These are phyloP conservation scores for Oostethus manadensis DNA, from an alignment of 2,113 vertebrate genomes.

Conservation along the genomic window DNA sequence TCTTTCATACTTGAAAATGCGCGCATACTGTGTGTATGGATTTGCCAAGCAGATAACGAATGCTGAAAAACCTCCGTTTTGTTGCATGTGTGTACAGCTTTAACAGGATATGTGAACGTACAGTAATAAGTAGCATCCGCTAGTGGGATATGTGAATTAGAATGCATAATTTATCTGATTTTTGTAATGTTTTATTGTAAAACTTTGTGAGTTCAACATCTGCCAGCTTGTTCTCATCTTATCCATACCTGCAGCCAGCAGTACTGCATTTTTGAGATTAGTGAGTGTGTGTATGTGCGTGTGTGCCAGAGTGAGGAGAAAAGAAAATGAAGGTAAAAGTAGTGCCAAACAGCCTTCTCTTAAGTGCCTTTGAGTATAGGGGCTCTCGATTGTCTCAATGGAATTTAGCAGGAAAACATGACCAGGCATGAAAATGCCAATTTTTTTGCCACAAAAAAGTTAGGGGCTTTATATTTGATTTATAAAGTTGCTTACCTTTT, in stretches of 20 bases:
- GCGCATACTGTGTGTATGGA: conserved; percentile 19
- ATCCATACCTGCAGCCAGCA: conserved; percentile 8
- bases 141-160: not conserved
- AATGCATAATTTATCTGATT: conserved; percentile 8
- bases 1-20: conserved; percentile 18
- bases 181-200: conserved; percentile 7
- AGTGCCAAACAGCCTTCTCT: not conserved
- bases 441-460: no score
- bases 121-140: not conserved
- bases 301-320: not conserved
- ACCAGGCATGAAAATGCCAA: not conserved
- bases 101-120: not conserved
- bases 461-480: no score
- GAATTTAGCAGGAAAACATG: not conserved
- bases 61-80: not conserved
- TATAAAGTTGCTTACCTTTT: no score
- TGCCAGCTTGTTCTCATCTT: conserved; percentile 6
- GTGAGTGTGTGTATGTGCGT: not conserved
- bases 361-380: not conserved
- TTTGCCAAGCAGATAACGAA: not conserved
- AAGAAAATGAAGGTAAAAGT: not conserved
- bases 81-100: not conserved
- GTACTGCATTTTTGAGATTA: conserved; percentile 6
- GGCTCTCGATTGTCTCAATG: not conserved
- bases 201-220: conserved; percentile 12